Conservation (phyloP, 2,113 vertebrate species). For the Syngnathus floridae region DNA sequence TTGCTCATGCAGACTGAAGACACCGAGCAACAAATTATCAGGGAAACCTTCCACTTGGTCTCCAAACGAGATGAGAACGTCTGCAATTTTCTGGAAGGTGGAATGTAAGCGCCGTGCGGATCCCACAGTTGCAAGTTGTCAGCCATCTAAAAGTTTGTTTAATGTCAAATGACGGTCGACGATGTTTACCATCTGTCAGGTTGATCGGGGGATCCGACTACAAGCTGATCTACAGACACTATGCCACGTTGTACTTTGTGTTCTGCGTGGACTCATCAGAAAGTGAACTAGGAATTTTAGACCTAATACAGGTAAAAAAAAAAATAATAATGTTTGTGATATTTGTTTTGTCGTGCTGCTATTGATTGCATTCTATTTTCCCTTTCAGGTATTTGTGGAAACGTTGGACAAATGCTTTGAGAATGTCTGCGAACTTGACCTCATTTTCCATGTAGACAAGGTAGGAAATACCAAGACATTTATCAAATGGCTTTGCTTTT, state of each 20-base stretch:
- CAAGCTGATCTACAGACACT: slow-evolving; percentile 98
- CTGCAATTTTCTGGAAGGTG: slow-evolving; percentile 98
- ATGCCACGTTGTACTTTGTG: slow-evolving; percentile 97
- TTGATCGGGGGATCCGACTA: slow-evolving; percentile 98
- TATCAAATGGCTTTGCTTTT: background rate
- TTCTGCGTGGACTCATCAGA: slow-evolving; percentile 99
- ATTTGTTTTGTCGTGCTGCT: background rate
- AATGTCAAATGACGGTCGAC: background rate
- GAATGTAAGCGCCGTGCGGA: slow-evolving; percentile 81
- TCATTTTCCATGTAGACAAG: slow-evolving; percentile 99
- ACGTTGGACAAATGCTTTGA: slow-evolving; percentile 99
- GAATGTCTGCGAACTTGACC: slow-evolving; percentile 98
- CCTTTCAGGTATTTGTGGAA: slow-evolving; percentile 92
- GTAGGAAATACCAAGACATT: slow-evolving; percentile 62
- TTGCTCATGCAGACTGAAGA: slow-evolving; percentile 83
- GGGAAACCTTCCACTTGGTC: slow-evolving; percentile 98
- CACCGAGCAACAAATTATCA: slow-evolving; percentile 96
- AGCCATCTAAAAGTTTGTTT: background rate
- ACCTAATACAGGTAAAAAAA: slow-evolving; percentile 90
- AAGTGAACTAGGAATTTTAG: slow-evolving; percentile 98
- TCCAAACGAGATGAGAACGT: slow-evolving; percentile 98
- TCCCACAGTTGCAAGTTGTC: background rate
- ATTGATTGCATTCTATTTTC: background rate
- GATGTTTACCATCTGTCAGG: slow-evolving; percentile 63
- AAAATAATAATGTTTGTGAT: background rate